Evolutionary conservation across 2,888 invertebrate species (phyloP).

Genomic region (Cancer borealis): DNA sequence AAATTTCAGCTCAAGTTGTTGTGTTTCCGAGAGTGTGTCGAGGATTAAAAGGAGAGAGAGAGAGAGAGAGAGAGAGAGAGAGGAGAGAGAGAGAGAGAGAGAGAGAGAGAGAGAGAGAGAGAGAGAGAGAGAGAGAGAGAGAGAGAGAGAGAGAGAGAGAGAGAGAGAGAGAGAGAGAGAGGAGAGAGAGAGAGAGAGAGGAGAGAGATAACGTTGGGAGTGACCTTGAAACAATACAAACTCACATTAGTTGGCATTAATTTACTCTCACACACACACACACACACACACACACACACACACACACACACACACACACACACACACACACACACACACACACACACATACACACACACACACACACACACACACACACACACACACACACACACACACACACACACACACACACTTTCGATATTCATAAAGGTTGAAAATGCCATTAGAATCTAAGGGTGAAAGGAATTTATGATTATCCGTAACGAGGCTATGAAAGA

Average conservation of each 20-base stretch:
- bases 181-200: too few relatives aligned
- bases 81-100: constrained; percentile 35
- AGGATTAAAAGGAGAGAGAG: neutral
- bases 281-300: too few relatives aligned
- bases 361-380: neutral
- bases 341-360: neutral
- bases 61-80: constrained; percentile 54
- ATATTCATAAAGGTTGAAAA: neutral
- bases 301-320: constrained; percentile 25
- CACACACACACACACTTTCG: neutral
- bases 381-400: constrained; percentile 27
- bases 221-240: neutral
- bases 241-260: neutral
- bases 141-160: constrained; percentile 49
- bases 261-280: too few relatives aligned
- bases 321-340: neutral
- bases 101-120: constrained; percentile 11
- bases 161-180: constrained; percentile 46
- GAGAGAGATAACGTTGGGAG: neutral
- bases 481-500: neutral
- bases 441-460: neutral
- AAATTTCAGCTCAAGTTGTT: neutral
- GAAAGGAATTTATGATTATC: neutral
- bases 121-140: constrained; percentile 49
- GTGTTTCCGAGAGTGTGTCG: neutral